Conservation (phyloP, 1,140 invertebrate species). For the Riptortus pedestris region DNA sequence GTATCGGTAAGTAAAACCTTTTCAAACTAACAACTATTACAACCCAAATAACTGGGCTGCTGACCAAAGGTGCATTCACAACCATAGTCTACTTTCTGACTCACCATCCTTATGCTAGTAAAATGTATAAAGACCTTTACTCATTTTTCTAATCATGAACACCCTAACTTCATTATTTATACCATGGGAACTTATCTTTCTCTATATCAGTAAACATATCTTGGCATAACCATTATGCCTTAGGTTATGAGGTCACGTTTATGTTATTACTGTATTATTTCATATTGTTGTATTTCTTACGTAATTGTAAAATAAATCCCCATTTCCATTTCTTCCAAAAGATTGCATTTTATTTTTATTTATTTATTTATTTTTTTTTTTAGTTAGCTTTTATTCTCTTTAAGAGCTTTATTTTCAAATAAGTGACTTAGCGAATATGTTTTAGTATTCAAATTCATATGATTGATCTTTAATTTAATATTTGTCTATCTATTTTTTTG, state of each 20-base stretch:
- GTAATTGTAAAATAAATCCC: neutral
- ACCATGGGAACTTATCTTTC: neutral
- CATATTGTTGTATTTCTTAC: neutral
- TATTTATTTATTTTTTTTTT: neutral
- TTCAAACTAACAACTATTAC: no score
- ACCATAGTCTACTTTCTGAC: no score
- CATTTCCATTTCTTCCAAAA: neutral
- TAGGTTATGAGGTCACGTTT: neutral
- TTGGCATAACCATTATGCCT: neutral
- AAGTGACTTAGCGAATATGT: neutral
- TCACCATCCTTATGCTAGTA: no score
- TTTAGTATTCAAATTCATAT: neutral
- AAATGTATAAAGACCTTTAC: no score
- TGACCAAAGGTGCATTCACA: no score
- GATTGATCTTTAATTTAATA: neutral
- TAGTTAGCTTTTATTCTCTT: constrained; percentile 1
- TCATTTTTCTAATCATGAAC: no score
- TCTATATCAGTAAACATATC: neutral
- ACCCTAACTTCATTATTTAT: no score
- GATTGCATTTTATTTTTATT: neutral
- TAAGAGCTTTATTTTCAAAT: neutral
- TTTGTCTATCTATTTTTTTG: neutral
- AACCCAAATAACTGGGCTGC: no score
- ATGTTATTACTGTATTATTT: neutral
- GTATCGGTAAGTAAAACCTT: no score